Base-by-base conservation (phyloP, 35 echinoderm and acorn worm genomes). In the Lytechinus variegatus region DNA sequence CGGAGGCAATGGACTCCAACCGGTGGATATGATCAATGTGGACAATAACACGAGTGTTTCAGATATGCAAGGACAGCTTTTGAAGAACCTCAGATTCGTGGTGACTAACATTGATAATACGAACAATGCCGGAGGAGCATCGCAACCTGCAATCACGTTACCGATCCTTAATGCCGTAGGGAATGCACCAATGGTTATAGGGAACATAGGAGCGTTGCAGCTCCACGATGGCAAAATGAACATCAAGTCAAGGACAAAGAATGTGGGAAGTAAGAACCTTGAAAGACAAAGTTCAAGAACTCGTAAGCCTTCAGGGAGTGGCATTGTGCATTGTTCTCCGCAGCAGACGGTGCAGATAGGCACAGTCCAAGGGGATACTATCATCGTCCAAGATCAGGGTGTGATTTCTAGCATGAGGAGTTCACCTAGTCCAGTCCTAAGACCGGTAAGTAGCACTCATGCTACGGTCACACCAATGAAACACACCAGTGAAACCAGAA, bases 161-260 rank as follows among this genome's bases (percentile, higher is more conserved):
- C 97, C 97, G 19, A 96, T 98, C 89, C 51, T 98, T 52, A 96
- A 95, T 92, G 94, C 95, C 53, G 92, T 98, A 2, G 97, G 96
- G 33, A 96, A 86, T 55, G 95, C 95, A 16, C 96, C 95, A 53
- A 57, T 97, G 28, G 91, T 98, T 21, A 95, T 98, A 16, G 95
- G 97, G 52, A 96, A 97, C 88, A 86, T 98, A 55, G 97, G 97
- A 58, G 96, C 95, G 10, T 86, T 98, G 54, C 96, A 96, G 28
- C 94, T 97, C n/a, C 96, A 98, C 86, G 97, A 98, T 87, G 87
- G 97, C 60, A 98, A 98, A 91, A 96, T 98, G 97, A 98, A 98
- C 61, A 96, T 98, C 94, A 98, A 98, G 54, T 98, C 97, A 1
- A 95, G 97, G 95, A 95, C 97, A 95, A 96, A 95, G 91, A 95